Evolutionary conservation across 2,113 vertebrate genomes (phyloP), one percentile per base, ranked within the genome.

Genomic region (Syrmaticus mikado): DNA sequence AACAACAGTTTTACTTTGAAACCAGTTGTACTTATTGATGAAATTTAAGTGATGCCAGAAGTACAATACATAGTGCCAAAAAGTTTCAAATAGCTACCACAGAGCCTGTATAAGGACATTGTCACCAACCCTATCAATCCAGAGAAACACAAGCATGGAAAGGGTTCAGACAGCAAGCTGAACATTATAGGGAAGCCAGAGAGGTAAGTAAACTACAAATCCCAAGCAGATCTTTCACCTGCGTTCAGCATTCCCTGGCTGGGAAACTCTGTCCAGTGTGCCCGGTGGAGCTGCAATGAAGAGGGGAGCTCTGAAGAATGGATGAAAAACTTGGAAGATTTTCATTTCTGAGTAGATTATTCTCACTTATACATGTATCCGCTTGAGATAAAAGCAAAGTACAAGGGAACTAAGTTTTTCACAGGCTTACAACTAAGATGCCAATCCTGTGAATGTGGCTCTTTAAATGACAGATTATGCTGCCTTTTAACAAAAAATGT

Each of bases 101-200:
- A 3, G 40, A 65, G 40, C 11, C 40, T 14, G 3, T 52, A 16
- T 67, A 82, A 58, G 34, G 28, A 71, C 43, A 43, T 50, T 52
- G 17, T 61, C 41, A 72, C 21, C 36, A 82, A 46, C 14, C 2
- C 13, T 70, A 40, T 75, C 7, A 1, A 85, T 28, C 27, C 58
- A 79, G 15, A 40, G 32, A 87, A 92, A 85, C 30, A 57, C 17
- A 41, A 87, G 71, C 22, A 58, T 94, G 78, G 67, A 89, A 87
- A 28, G 24, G 19, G 5, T 85, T 79, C 71, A 87, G 72, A 64
- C 28, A 64, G 53, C 55, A 87, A 79, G 36, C 4, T 57, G 62
- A 79, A 82, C 46, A 65, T 68, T 68, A 43, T 87, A 82, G 82
- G 81, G 95, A 93, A 92, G 58, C 8, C 82, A 85, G 70, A 28